phyloP scores from a whole-genome alignment of 35 echinoderm and acorn worm species.

The Holothuria glaberrima region DNA sequence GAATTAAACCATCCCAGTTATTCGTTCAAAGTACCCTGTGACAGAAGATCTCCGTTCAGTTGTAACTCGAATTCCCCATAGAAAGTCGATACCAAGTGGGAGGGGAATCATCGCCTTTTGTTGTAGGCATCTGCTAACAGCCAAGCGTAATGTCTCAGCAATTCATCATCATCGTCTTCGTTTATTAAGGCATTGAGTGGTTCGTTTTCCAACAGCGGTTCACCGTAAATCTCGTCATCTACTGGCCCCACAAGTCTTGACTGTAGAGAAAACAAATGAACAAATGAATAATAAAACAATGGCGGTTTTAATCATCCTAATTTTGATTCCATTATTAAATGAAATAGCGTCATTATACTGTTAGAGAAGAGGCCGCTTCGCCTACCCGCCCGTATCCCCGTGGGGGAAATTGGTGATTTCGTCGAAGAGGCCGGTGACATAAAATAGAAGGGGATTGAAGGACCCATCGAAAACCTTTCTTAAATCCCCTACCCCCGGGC shows the following conservation, averaged over 20 bases:
- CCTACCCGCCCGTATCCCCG: not conserved
- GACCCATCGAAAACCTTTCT: too few relatives aligned
- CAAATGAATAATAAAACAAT: not conserved
- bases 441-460: not conserved
- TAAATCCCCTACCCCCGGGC: too few relatives aligned
- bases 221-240: not conserved
- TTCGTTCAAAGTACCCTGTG: too few relatives aligned
- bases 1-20: too few relatives aligned
- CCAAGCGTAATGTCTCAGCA: conserved; percentile 18
- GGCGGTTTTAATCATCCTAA: not conserved
- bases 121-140: not conserved
- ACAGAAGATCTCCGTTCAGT: too few relatives aligned
- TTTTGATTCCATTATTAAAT: not conserved
- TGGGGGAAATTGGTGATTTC: not conserved
- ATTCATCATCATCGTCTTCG: not conserved
- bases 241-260: not conserved
- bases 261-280: not conserved
- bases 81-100: not conserved
- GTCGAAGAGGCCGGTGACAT: not conserved
- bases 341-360: not conserved
- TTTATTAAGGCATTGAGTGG: conserved; percentile 11
- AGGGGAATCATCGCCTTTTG: conserved; percentile 9
- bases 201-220: conserved; percentile 1
- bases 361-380: not conserved
- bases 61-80: too few relatives aligned